Evolutionary conservation across 2,888 invertebrate species (phyloP).

Genomic region (Peribatodes rhomboidaria): DNA sequence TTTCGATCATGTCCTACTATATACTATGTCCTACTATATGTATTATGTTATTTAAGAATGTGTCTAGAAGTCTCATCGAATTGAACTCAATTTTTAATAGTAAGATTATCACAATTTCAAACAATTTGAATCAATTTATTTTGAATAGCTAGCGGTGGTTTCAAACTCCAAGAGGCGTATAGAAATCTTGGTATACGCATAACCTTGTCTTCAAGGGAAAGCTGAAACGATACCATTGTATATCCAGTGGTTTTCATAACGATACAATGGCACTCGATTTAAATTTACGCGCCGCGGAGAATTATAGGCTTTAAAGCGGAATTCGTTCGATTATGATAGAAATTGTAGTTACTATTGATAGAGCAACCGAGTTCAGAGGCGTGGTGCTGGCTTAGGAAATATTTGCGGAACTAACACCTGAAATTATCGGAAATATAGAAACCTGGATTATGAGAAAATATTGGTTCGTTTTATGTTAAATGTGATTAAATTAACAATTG

Average conservation of each 20-base stretch:
- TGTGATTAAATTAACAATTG: too few relatives aligned
- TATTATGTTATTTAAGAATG: too few relatives aligned
- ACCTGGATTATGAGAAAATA: background rate
- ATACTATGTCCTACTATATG: too few relatives aligned
- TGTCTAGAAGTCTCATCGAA: too few relatives aligned
- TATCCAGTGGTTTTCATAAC: conserved; percentile 54
- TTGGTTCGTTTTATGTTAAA: too few relatives aligned
- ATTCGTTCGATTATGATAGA: conserved; percentile 46
- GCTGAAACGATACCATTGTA: conserved; percentile 57
- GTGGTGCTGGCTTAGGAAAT: conserved; percentile 20
- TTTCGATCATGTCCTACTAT: background rate
- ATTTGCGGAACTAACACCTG: background rate
- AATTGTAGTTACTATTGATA: conserved; percentile 28
- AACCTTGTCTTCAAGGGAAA: conserved; percentile 52
- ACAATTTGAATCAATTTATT: background rate
- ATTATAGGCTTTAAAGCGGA: conserved; percentile 40
- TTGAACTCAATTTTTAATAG: too few relatives aligned
- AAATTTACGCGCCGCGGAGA: conserved; percentile 42
- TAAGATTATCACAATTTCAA: too few relatives aligned
- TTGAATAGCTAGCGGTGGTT: conserved; percentile 18
- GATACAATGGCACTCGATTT: conserved; percentile 56
- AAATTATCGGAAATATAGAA: background rate
- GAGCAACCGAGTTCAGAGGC: conserved; percentile 22
- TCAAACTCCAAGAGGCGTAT: conserved; percentile 45
- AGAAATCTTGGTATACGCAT: conserved; percentile 38